Conservation (phyloP, 1,140 invertebrate genomes). For the Thaumatotibia leucotreta region DNA sequence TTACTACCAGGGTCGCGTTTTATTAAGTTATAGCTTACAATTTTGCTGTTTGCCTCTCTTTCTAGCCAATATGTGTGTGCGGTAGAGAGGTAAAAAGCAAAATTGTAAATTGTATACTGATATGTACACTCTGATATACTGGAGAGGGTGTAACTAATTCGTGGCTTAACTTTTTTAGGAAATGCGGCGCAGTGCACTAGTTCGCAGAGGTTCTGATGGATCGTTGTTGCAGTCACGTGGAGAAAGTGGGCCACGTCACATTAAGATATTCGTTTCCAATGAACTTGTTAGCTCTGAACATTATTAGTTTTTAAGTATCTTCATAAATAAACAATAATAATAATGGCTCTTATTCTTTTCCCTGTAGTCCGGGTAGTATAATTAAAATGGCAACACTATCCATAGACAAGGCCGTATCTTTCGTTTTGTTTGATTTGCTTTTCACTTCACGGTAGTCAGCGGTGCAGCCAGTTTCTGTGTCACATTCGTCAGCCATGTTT, state of each 20-base stretch:
- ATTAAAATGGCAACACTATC: slow-evolving; percentile 20
- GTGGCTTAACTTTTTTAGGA: slow-evolving; percentile 43
- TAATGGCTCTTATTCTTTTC: neutral
- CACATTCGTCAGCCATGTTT: slow-evolving; percentile 70
- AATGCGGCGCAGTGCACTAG: slow-evolving; percentile 48
- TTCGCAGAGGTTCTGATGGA: slow-evolving; percentile 62
- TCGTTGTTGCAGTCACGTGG: slow-evolving; percentile 42
- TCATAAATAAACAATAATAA: neutral
- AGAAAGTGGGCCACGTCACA: slow-evolving; percentile 41
- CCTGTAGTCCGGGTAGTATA: neutral
- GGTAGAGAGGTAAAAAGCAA: too few relatives aligned
- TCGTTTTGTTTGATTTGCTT: slow-evolving; percentile 24
- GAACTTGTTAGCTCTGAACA: slow-evolving; percentile 22
- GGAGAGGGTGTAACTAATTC: too few relatives aligned
- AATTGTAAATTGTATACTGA: too few relatives aligned
- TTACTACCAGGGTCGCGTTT: too few relatives aligned
- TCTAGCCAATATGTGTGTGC: too few relatives aligned
- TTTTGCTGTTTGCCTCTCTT: too few relatives aligned
- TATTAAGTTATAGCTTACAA: too few relatives aligned
- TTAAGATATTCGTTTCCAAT: slow-evolving; percentile 63
- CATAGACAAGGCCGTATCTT: slow-evolving; percentile 25
- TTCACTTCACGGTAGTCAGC: slow-evolving; percentile 32
- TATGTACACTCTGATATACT: too few relatives aligned
- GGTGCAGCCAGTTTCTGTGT: neutral
- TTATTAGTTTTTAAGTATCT: neutral